A percentile compares a stretch with the other conserved stretches of the same genome.
Conservation (phyloP, 2,113 vertebrate species). For the Ochotona princeps region DNA sequence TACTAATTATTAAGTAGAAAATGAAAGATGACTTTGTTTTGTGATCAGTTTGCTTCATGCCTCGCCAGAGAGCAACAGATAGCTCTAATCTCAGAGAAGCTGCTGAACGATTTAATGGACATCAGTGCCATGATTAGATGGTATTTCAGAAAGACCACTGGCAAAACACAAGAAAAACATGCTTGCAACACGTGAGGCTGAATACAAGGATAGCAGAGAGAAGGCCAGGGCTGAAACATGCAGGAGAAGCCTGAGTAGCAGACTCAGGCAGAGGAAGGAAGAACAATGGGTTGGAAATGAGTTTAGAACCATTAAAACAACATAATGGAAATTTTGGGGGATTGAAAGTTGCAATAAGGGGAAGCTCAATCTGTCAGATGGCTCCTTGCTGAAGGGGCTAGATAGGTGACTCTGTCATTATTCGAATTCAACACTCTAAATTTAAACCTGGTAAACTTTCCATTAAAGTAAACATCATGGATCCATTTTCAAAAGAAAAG, state of each 20-base stretch:
- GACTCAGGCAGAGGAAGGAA: accelerated
- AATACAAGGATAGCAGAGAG: not conserved
- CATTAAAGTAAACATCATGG: not conserved
- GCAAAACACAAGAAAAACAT: not conserved
- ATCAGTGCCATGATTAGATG: not conserved
- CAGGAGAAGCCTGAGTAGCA: not conserved
- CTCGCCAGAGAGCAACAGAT: not conserved
- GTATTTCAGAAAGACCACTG: conserved; percentile 11
- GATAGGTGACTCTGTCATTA: not conserved
- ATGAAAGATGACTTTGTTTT: not conserved
- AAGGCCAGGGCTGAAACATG: not conserved
- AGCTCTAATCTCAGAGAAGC: not conserved
- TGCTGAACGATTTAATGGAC: not conserved
- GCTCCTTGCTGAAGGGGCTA: not conserved
- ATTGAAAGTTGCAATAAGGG: not conserved
- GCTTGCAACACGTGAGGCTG: not conserved
- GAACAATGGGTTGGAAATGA: not conserved
- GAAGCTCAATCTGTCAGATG: not conserved
- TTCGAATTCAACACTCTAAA: not conserved
- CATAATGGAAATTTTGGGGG: not conserved
- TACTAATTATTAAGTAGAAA: conserved; percentile 28
- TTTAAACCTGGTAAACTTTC: not conserved
- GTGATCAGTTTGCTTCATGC: not conserved
- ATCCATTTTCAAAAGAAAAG: conserved; percentile 23
- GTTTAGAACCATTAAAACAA: not conserved